Conservation (phyloP, 2,888 invertebrate species). For the Eutolmus rufibarbis region DNA sequence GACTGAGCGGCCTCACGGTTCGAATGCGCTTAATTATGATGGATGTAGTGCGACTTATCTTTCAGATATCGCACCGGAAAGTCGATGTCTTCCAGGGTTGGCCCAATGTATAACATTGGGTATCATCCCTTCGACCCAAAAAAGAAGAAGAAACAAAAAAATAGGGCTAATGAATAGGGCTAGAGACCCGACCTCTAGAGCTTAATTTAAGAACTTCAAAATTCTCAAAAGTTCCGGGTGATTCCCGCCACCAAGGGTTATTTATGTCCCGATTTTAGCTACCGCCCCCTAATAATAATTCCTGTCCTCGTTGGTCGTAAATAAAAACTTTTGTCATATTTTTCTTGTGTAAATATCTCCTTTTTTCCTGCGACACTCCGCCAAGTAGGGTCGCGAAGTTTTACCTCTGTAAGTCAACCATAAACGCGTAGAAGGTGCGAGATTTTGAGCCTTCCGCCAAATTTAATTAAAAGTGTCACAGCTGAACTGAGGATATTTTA, state of each 20-base stretch:
- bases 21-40: background rate
- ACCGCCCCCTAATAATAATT: background rate
- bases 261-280: conserved; percentile 21
- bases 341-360: background rate
- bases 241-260: background rate
- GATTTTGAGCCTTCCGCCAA: background rate
- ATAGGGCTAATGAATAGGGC: background rate
- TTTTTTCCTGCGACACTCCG: background rate
- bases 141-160: background rate
- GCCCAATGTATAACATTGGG: too few relatives aligned
- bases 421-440: background rate
- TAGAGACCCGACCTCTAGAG: background rate
- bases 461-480: background rate
- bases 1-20: background rate
- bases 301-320: background rate
- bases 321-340: conserved; percentile 32
- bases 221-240: background rate
- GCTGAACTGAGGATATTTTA: background rate
- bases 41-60: background rate
- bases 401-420: background rate
- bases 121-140: background rate
- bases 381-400: background rate
- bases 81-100: background rate
- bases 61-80: background rate
- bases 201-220: background rate